phyloP scores from a whole-genome alignment of 1,140 invertebrate genomes.

The Atta texana region DNA sequence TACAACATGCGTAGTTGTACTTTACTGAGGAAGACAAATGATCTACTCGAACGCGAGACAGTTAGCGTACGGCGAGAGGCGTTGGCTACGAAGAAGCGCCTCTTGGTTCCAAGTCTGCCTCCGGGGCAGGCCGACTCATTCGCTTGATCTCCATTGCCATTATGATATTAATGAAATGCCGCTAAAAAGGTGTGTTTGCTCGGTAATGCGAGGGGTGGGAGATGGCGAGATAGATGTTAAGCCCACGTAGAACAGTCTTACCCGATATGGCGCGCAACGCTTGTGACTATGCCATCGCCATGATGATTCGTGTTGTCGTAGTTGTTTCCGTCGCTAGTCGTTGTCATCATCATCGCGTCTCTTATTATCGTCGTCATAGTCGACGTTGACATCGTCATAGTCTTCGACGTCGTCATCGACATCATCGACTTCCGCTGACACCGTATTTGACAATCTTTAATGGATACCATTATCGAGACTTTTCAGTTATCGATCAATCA shows the following conservation, averaged over 20 bases:
- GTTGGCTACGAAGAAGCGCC: constrained; percentile 59
- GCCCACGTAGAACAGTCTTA: constrained; percentile 81
- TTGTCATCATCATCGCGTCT: constrained; percentile 50
- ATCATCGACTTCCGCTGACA: constrained; percentile 9
- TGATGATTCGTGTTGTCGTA: constrained; percentile 60
- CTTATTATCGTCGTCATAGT: constrained; percentile 9
- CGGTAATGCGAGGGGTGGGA: constrained; percentile 72
- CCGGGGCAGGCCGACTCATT: constrained; percentile 62
- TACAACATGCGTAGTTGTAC: constrained; percentile 74
- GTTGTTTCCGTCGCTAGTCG: constrained; percentile 51
- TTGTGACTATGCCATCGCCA: constrained; percentile 74
- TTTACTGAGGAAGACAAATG: constrained; percentile 77
- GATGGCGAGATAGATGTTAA: constrained; percentile 74
- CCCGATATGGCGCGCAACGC: constrained; percentile 79
- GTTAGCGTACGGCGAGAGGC: constrained; percentile 75
- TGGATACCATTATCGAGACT: not conserved
- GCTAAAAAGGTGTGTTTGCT: constrained; percentile 83
- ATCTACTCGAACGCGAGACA: constrained; percentile 74
- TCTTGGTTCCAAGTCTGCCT: constrained; percentile 51
- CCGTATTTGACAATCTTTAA: constrained; percentile 8
- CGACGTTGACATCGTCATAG: not conserved
- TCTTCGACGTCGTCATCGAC: not conserved
- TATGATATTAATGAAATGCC: constrained; percentile 83
- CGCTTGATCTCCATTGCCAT: constrained; percentile 76
- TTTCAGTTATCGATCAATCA: not conserved